Evolutionary conservation across 2,888 invertebrate genomes (phyloP).

Genomic region (Trichogramma dendrolimi): DNA sequence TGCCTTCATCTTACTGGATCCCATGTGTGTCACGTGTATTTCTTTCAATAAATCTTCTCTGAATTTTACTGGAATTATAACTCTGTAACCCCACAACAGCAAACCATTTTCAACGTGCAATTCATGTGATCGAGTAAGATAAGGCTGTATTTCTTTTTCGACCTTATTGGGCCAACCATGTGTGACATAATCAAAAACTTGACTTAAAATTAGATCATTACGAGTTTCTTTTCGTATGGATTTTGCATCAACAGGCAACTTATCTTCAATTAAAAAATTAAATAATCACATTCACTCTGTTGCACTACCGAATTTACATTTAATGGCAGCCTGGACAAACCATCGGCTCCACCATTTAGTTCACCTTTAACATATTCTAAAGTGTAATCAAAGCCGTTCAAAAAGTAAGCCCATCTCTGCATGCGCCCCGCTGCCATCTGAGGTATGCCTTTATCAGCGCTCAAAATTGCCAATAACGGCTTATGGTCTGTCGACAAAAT

Average conservation of each 20-base stretch:
- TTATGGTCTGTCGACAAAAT: conserved; percentile 40
- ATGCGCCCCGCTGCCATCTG: conserved; percentile 41
- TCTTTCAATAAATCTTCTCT: conserved; percentile 28
- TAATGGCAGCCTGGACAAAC: conserved; percentile 26
- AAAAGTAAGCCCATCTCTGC: conserved; percentile 38
- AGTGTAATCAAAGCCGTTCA: conserved; percentile 30
- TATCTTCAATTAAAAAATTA: conserved; percentile 23
- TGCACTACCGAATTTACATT: conserved; percentile 7
- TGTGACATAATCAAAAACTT: conserved; percentile 6
- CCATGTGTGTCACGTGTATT: conserved; percentile 32
- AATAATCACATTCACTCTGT: conserved; percentile 9
- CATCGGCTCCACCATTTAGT: conserved; percentile 26
- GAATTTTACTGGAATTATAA: conserved; percentile 32
- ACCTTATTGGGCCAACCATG: conserved; percentile 11
- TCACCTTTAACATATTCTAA: conserved; percentile 29
- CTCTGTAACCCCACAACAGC: conserved; percentile 34
- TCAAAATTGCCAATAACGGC: conserved; percentile 37
- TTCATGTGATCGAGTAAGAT: conserved; percentile 2
- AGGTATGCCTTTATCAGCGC: conserved; percentile 39
- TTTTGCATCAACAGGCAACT: conserved; percentile 15
- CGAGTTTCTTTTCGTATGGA: conserved; percentile 11
- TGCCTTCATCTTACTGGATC: conserved; percentile 34
- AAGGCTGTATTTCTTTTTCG: conserved; percentile 12
- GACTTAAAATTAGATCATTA: conserved; percentile 13
- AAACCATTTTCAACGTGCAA: conserved; percentile 23